phyloP scores from a whole-genome alignment of 2,113 vertebrate genomes.

The Rhinopomastus cyanomelas region DNA sequence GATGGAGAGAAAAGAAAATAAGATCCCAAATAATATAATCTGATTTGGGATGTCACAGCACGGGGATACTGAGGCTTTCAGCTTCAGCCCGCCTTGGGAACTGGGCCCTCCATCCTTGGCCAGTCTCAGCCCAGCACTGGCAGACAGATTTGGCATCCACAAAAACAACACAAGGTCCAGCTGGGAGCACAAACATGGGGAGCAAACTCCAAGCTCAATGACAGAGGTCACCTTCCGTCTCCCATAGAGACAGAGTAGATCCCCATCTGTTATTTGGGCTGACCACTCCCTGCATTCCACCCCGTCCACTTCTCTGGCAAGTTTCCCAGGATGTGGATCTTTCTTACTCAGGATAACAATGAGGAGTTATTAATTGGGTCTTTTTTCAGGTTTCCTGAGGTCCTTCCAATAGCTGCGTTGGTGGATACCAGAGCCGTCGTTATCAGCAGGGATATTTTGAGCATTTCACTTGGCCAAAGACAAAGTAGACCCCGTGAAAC shows the following conservation, averaged over 20 bases:
- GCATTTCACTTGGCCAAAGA: neutral
- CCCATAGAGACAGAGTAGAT: constrained; percentile 66
- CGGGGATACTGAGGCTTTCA: neutral
- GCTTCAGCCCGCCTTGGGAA: neutral
- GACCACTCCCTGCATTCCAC: constrained; percentile 70
- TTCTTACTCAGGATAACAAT: constrained; percentile 67
- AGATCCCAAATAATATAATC: neutral
- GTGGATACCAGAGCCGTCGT: neutral
- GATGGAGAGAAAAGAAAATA: neutral
- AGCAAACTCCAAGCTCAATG: constrained; percentile 49
- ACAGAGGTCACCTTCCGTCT: constrained; percentile 70
- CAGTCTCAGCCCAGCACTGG: neutral
- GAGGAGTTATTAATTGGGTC: constrained; percentile 54
- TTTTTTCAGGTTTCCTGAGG: constrained; percentile 65
- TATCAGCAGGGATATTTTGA: neutral
- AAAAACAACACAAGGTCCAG: neutral
- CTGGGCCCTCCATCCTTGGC: neutral
- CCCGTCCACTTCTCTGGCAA: constrained; percentile 56
- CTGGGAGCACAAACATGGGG: constrained; percentile 30
- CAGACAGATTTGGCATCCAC: neutral
- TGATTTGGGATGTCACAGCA: neutral
- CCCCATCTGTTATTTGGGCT: constrained; percentile 71
- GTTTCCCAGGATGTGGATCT: constrained; percentile 58
- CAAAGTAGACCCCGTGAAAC: neutral
- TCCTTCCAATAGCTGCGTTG: constrained; percentile 19